Base-by-base conservation (phyloP, 2,113 vertebrate species). In the Microtus pennsylvanicus region DNA sequence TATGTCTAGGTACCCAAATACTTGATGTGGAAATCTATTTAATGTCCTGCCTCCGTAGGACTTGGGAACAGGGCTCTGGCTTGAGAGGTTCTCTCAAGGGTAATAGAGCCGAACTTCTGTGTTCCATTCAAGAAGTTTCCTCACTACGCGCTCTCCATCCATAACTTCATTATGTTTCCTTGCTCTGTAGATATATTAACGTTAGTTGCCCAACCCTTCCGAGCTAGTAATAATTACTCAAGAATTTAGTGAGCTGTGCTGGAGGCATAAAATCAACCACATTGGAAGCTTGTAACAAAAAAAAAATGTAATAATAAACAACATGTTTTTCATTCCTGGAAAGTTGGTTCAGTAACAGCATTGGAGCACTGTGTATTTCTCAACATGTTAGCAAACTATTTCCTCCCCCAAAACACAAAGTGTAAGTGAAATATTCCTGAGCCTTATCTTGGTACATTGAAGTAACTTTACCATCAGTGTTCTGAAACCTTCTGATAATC, bases 171-270 rank as follows among this genome's bases (percentile, higher is more conserved):
- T 74, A 38, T 38, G 30, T 42, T 52, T 14, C 3, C 26, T 38
- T 16, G 0, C 22, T 42, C 83, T 22, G 92, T 47, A 67, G 70
- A 67, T 83, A 90, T 22, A 38, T 58, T 87, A 77, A 3, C 45
- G 93, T 94, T 58, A 87, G 35, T 76, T 5, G 38, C 35, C 8
- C 11, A 87, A 7, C 16, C 38, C 65, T 82, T 52, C 50, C 0
- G 30, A 35, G 19, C 19, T 91, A 70, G 8, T 24, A 76, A 94
- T 87, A 95, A 78, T 76, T 87, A 78, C 28, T 94, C 63, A 95
- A 42, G 9, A 90, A 86, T 92, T 89, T 33, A 86, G 4, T 95
- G 63, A 93, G 42, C 13, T 47, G 19, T 9, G 5, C 6, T 42
- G 5, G 45, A 38, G 81, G 47, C 14, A 87, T n/a, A 76, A 95